Conservation (phyloP, 2,888 invertebrate species). For the Drosophila melanocephala region DNA sequence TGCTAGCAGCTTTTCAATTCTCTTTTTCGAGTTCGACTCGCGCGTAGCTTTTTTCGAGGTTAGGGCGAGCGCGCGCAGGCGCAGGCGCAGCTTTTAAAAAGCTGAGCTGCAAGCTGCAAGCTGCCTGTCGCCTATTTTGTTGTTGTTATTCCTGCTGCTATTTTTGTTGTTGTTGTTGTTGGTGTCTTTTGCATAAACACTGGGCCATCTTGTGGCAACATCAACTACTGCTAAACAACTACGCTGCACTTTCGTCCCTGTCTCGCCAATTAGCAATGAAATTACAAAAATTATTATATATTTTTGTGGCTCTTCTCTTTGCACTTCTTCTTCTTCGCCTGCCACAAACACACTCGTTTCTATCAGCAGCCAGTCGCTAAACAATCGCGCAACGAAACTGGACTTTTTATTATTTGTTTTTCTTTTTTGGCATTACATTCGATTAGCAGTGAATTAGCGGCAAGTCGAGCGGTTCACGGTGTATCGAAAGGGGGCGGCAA, state of each 20-base stretch:
- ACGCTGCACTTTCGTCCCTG: slow-evolving; percentile 44
- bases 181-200: slow-evolving; percentile 57
- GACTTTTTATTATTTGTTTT: slow-evolving; percentile 22
- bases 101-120: slow-evolving; percentile 32
- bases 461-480: slow-evolving; percentile 22
- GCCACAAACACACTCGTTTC: slow-evolving; percentile 14
- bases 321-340: background rate
- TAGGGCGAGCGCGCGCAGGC: slow-evolving; percentile 59
- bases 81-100: slow-evolving; percentile 68
- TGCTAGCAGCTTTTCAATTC: slow-evolving; percentile 52
- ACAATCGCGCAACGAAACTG: slow-evolving; percentile 26
- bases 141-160: slow-evolving; percentile 23
- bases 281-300: slow-evolving; percentile 54
- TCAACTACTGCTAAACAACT: background rate
- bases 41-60: slow-evolving; percentile 66
- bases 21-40: slow-evolving; percentile 53
- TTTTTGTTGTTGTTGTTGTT: slow-evolving; percentile 24
- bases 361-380: slow-evolving; percentile 51
- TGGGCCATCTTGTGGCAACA: slow-evolving; percentile 50
- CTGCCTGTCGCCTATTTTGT: slow-evolving; percentile 19
- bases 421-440: slow-evolving; percentile 43
- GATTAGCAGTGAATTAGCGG: slow-evolving; percentile 59
- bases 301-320: slow-evolving; percentile 20
- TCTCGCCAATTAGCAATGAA: slow-evolving; percentile 70
- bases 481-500: slow-evolving; percentile 2